Percentiles rank a stretch among this genome's conserved stretches.
phyloP scores from a whole-genome alignment of 2,113 vertebrate species.

The Myrmecophaga tridactyla region DNA sequence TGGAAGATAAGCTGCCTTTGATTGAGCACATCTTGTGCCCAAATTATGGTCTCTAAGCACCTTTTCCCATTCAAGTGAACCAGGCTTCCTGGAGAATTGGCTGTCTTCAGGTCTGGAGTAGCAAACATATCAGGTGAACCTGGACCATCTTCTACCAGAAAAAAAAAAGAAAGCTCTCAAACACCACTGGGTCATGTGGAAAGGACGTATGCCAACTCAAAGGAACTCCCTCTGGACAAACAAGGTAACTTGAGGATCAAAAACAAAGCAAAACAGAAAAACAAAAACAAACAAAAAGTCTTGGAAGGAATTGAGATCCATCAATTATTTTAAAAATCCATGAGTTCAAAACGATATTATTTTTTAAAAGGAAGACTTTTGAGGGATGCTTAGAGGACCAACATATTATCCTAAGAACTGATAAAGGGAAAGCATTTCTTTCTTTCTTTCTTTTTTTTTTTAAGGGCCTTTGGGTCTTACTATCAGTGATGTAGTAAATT shows the following conservation, averaged over 20 bases:
- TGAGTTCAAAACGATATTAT: background rate
- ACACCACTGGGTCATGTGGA: background rate
- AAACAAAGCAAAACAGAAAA: background rate
- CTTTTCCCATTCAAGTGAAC: background rate
- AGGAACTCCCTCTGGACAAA: background rate
- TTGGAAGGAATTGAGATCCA: background rate
- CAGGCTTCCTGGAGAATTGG: background rate
- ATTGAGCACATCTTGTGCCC: background rate
- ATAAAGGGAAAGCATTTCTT: background rate
- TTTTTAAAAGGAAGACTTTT: background rate
- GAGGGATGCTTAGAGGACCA: background rate
- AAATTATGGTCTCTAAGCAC: background rate
- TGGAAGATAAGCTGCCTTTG: background rate
- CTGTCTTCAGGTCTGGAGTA: background rate
- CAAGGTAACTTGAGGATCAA: background rate
- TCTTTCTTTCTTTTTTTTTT: background rate
- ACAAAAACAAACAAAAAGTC: background rate
- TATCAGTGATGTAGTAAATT: background rate
- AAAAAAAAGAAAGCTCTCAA: background rate
- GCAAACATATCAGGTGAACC: background rate
- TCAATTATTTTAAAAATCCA: background rate
- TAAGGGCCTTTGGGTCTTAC: background rate
- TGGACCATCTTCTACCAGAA: background rate
- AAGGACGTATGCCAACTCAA: background rate
- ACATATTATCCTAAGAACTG: background rate